These are phyloP conservation scores for Anguilla anguilla DNA, from an alignment of 2,797 vertebrate species.

Conservation along the genomic window DNA sequence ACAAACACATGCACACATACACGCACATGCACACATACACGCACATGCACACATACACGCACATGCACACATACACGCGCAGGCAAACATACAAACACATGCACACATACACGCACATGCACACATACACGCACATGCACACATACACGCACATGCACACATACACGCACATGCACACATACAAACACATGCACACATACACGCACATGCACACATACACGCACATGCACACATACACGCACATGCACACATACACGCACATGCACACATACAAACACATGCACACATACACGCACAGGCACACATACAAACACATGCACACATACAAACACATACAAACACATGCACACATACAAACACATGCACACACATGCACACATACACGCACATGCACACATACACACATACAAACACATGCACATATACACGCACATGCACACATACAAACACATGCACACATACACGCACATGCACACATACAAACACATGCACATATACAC, in stretches of 20 bases:
- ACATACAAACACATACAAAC: neutral
- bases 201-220: neutral
- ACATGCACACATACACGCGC: neutral
- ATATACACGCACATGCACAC: neutral
- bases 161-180: too few species aligned
- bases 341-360: neutral
- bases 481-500: too few species aligned
- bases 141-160: too few species aligned
- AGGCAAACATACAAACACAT: neutral
- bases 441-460: too few species aligned
- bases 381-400: neutral
- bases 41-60: neutral
- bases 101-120: neutral
- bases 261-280: neutral
- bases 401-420: too few species aligned
- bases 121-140: too few species aligned
- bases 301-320: neutral
- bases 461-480: too few species aligned
- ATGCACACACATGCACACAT: neutral
- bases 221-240: neutral
- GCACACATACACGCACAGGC: neutral
- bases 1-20: neutral
- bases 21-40: neutral
- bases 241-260: neutral
- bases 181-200: neutral